Evolutionary conservation across 2,113 vertebrate genomes (phyloP), one percentile per base, ranked within the genome.

Genomic region (Ceyx melanurus): DNA sequence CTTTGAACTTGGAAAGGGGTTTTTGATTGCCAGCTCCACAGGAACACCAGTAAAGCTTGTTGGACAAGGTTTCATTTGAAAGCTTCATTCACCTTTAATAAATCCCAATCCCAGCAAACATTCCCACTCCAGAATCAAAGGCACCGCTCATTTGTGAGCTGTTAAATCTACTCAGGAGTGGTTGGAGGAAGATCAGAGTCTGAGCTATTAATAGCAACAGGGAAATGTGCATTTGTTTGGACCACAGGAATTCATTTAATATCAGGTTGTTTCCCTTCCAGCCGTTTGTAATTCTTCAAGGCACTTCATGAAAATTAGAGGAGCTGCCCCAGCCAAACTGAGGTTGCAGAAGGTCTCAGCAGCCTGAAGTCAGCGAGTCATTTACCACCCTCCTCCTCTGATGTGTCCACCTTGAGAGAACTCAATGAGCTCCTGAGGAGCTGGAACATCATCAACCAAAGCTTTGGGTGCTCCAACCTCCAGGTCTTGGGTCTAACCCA

Each of bases 171-270:
- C 3, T 12, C 74, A n/a, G 0, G 0, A 61, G 53, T 5, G 2
- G 80, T 77, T 88, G 90, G 86, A 95, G 61, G 40, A 80, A 58
- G 79, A 77, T 90, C 85, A 67, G 86, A 82, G 85, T 23, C 46
- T 58, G 53, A 43, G 75, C 33, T 89, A 88, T 64, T 73, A 90
- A 88, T 82, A 95, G 82, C 46, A 92, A 62, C 50, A 46, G 33
- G 64, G 72, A 95, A 95, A 83, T 11, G 3, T 68, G 20, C 31
- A 29, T 72, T 91, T 86, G 21, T 65, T 90, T 66, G 79, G 72
- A 85, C 75, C 75, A 56, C 85, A 62, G 60, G 66, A 71, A 64
- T 75, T 21, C 31, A n/a, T 62, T 77, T 5, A 5, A 18, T 79
- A 61, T 23, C 75, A 42, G 46, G 75, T 72, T 74, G 42, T 82